Base-by-base conservation (phyloP, 2,888 invertebrate genomes). In the Cosmorhoe ocellata region DNA sequence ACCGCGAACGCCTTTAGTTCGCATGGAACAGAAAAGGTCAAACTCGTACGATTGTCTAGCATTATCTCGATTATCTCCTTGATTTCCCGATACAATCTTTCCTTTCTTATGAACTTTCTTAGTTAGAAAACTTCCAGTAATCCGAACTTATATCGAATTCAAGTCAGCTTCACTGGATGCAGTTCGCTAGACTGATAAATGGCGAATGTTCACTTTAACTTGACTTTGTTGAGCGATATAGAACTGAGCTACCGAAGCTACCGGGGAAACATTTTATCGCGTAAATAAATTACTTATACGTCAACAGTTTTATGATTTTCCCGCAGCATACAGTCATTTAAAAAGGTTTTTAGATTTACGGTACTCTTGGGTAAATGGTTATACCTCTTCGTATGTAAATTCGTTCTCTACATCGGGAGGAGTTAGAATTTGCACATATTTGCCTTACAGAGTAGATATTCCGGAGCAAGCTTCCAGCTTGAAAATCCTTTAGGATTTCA, bases 171-270 rank as follows among this genome's bases (percentile, higher is more conserved):
- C 38, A 34, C 39, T 33, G 18, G 49, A 33, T 58, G 58, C 58
- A 59, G 41, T 51, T 52, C 44, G 39, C 52, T 43, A 44, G 46
- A 46, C 58, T 58, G 54, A 56, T 61, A 58, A 57, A 59, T 52
- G 48, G 54, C 13, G 47, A 53, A 53, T 61, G 53, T 51, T 57
- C 42, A 39, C 47, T 42, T 13, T 27, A 13, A 53, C 49, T 48
- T 39, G 32, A 53, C 48, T 55, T 52, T 36, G 56, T 48, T 39
- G 54, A 52, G 42, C 39, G 47, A 51, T 18, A 44, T 40, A 48
- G 12, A 51, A 49, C 48, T 42, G 48, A 45, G 44, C 47, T 51
- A 33, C 38, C 18, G 26, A 18, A 49, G 48, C 40, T n/a, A n/a
- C n/a, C 43, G 44, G 27, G 38, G 44, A 45, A 45, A 43, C 54